These are phyloP conservation scores for Nannoperca obscura DNA, from an alignment of 2,797 vertebrate genomes.

Conservation along the genomic window DNA sequence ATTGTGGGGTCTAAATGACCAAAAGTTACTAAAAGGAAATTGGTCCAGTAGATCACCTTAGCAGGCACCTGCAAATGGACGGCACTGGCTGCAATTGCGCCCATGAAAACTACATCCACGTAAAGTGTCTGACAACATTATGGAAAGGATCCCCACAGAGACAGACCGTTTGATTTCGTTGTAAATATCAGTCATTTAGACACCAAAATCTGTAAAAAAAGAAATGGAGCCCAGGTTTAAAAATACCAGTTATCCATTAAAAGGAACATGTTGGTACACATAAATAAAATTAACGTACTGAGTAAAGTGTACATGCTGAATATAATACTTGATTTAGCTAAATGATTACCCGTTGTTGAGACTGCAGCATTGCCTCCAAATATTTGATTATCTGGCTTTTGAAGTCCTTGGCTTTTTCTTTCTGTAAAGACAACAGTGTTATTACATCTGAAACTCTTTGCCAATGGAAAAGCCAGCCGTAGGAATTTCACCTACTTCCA, in stretches of 20 bases:
- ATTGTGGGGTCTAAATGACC: too few relatives aligned
- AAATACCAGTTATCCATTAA: neutral
- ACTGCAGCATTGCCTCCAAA: constrained; percentile 91
- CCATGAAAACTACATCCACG: too few relatives aligned
- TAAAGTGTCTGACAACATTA: too few relatives aligned
- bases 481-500: neutral
- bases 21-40: too few relatives aligned
- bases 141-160: too few relatives aligned
- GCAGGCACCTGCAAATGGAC: too few relatives aligned
- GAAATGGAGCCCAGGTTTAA: too few relatives aligned
- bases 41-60: too few relatives aligned
- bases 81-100: too few relatives aligned
- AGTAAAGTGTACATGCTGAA: neutral
- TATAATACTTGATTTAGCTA: constrained; percentile 10
- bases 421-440: constrained; percentile 81
- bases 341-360: constrained; percentile 93
- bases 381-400: constrained; percentile 93
- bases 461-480: neutral
- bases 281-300: constrained; percentile 1
- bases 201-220: too few relatives aligned
- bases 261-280: neutral
- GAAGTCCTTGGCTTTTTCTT: constrained; percentile 96
- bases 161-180: too few relatives aligned
- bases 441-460: constrained; percentile 12
- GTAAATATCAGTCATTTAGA: too few relatives aligned